Evolutionary conservation across 1,140 invertebrate genomes (phyloP).

Genomic region (Monochamus saltuarius): DNA sequence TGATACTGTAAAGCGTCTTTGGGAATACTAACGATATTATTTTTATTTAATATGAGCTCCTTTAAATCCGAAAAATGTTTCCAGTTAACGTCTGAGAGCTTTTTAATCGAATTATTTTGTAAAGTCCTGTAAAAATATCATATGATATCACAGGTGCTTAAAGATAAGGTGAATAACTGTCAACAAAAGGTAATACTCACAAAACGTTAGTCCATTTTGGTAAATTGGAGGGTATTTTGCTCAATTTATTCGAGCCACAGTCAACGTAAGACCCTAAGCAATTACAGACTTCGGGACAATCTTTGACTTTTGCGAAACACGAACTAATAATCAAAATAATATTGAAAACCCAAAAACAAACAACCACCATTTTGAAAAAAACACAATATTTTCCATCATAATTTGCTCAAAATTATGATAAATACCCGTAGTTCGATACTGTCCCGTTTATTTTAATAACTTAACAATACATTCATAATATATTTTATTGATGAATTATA

Average conservation of each 20-base stretch:
- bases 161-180: slow-evolving; percentile 19
- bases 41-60: slow-evolving; percentile 79
- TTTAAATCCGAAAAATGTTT: slow-evolving; percentile 70
- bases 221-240: slow-evolving; percentile 57
- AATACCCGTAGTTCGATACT: slow-evolving; percentile 1
- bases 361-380: slow-evolving; percentile 50
- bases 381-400: slow-evolving; percentile 44
- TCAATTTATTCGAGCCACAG: slow-evolving; percentile 61
- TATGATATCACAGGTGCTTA: slow-evolving; percentile 20
- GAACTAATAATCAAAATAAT: slow-evolving; percentile 41
- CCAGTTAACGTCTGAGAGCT: slow-evolving; percentile 68
- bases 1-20: slow-evolving; percentile 74
- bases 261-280: slow-evolving; percentile 61
- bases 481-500: no score
- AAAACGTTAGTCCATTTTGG: slow-evolving; percentile 63
- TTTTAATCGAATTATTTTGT: slow-evolving; percentile 72
- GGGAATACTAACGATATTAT: slow-evolving; percentile 68
- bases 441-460: no score
- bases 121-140: slow-evolving; percentile 62
- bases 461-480: no score
- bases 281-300: slow-evolving; percentile 60
- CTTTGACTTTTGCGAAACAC: slow-evolving; percentile 50
- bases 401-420: slow-evolving; percentile 34
- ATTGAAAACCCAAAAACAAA: slow-evolving; percentile 40
- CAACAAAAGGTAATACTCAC: slow-evolving; percentile 52